These are phyloP conservation scores for Lissonota sp. DNA, from an alignment of 2,888 invertebrate genomes.

Conservation along the genomic window DNA sequence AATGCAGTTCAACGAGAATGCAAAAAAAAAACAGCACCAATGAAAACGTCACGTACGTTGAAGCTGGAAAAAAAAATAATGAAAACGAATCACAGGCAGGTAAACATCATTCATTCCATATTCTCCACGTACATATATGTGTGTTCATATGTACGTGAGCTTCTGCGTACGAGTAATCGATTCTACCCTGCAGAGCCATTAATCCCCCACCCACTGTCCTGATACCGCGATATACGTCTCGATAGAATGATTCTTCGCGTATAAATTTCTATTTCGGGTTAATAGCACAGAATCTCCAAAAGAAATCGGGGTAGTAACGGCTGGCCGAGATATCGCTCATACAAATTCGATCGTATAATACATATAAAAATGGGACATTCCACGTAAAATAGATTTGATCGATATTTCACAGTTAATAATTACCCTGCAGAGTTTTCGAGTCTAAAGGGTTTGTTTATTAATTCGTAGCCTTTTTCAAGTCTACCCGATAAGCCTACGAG, in stretches of 20 bases:
- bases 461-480: too few species aligned
- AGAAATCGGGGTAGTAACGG: conserved; percentile 12
- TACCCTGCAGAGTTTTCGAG: too few species aligned
- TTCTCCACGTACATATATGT: neutral
- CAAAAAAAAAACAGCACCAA: too few species aligned
- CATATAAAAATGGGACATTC: conserved; percentile 19
- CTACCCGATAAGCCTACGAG: too few species aligned
- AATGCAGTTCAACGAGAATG: too few species aligned
- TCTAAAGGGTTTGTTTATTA: too few species aligned
- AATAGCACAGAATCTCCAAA: conserved; percentile 24
- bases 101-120: conserved; percentile 28
- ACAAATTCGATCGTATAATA: neutral
- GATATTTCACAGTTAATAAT: neutral
- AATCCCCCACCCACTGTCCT: neutral
- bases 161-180: conserved; percentile 35
- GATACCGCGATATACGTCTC: conserved; percentile 35
- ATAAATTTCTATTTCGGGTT: conserved; percentile 42
- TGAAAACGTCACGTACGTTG: neutral
- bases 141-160: neutral
- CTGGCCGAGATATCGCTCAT: conserved; percentile 29
- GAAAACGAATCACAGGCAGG: conserved; percentile 23
- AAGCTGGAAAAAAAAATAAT: conserved; percentile 18
- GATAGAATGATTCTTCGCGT: conserved; percentile 34
- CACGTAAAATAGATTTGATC: neutral
- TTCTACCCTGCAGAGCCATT: conserved; percentile 18